Conservation (phyloP, 2,113 vertebrate genomes). For the Catagonus wagneri region DNA sequence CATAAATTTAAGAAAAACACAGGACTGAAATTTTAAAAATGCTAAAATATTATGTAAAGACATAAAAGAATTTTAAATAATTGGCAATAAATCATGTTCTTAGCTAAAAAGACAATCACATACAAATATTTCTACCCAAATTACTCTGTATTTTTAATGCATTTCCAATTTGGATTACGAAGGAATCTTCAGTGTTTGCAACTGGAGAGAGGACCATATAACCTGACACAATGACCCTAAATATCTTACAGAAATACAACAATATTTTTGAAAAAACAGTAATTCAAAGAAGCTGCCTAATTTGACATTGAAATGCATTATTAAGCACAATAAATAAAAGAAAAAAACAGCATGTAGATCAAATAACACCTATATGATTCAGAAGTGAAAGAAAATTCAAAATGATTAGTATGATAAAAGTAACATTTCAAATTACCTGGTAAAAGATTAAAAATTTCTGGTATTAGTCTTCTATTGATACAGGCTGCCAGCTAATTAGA, state of each 20-base stretch:
- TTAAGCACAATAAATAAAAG: neutral
- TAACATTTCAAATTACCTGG: neutral
- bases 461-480: too few species aligned
- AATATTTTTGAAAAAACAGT: neutral
- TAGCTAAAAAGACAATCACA: neutral
- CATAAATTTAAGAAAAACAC: neutral
- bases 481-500: too few species aligned
- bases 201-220: neutral
- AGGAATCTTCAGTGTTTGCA: neutral
- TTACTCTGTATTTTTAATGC: too few species aligned
- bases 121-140: neutral
- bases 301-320: neutral
- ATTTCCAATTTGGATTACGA: neutral
- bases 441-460: neutral
- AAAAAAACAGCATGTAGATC: neutral
- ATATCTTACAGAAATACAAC: neutral
- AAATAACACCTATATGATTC: neutral
- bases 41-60: neutral
- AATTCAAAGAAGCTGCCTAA: neutral
- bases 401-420: rapidly evolving
- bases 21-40: neutral
- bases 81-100: neutral
- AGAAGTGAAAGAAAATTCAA: neutral
- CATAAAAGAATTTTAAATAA: neutral
- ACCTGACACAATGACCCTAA: too few species aligned